Conservation (phyloP, 2,113 vertebrate species). For the Gambusia affinis region DNA sequence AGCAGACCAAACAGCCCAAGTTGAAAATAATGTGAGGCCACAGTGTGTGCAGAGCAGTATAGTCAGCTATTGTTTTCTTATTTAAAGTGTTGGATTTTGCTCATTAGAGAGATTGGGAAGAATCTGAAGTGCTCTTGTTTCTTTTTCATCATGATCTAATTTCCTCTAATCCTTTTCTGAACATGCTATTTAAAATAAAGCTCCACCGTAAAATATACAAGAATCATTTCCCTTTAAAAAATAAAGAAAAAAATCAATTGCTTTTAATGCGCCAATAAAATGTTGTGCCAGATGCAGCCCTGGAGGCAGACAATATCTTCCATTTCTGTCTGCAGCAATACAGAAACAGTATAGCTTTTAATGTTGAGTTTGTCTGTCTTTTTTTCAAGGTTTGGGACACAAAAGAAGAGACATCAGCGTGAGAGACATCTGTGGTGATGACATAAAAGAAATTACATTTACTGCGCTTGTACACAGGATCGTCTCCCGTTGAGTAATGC, state of each 20-base stretch:
- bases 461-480: constrained; percentile 17
- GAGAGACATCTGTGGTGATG: constrained; percentile 45
- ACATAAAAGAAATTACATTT: constrained; percentile 47
- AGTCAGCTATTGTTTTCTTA: constrained; percentile 23
- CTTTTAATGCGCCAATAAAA: constrained; percentile 16
- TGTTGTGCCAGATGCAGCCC: constrained; percentile 20
- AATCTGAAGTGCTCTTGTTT: constrained; percentile 26
- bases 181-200: constrained; percentile 33
- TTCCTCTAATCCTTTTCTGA: constrained; percentile 47
- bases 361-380: constrained; percentile 29
- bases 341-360: constrained; percentile 9
- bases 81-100: constrained; percentile 44
- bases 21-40: constrained; percentile 41
- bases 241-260: constrained; percentile 7
- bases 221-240: constrained; percentile 15
- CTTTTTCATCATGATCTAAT: constrained; percentile 45
- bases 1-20: constrained; percentile 36
- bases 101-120: constrained; percentile 47
- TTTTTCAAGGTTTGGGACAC: constrained; percentile 35
- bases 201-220: constrained; percentile 9
- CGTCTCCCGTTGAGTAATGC: constrained; percentile 29
- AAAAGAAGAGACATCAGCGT: constrained; percentile 33
- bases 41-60: constrained; percentile 1
- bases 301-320: constrained; percentile 4
- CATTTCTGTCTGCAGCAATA: constrained; percentile 28